Percentiles rank a stretch among this genome's conserved stretches.
Evolutionary conservation across 2,797 vertebrate species (phyloP).

Genomic region (Sciurus vulgaris): DNA sequence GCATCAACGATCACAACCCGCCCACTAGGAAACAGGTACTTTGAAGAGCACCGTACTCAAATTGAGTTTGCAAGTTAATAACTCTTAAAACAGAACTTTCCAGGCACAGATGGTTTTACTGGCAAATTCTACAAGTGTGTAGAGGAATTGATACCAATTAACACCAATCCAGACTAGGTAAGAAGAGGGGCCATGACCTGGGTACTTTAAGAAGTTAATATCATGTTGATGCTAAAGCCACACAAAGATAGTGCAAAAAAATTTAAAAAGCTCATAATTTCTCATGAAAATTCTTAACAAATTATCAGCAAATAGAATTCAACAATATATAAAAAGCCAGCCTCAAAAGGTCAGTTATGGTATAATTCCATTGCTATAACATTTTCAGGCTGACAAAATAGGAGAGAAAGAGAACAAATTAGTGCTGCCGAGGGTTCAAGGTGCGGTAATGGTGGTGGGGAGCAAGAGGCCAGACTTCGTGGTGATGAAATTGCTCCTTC

Average conservation of each 20-base stretch:
- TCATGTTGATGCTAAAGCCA: not conserved
- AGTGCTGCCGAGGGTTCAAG: not conserved
- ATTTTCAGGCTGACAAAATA: slow-evolving; percentile 43
- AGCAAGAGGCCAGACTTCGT: not conserved
- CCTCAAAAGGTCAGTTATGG: slow-evolving; percentile 24
- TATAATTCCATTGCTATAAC: not conserved
- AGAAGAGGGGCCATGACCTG: not conserved
- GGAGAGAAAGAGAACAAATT: not conserved
- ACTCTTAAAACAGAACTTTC: not conserved
- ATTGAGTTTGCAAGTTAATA: not conserved
- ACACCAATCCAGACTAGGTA: not conserved
- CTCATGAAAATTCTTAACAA: slow-evolving; percentile 45
- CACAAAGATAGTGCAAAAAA: not conserved
- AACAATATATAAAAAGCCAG: slow-evolving; percentile 10
- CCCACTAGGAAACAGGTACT: not conserved
- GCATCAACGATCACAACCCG: not conserved
- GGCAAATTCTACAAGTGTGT: not conserved
- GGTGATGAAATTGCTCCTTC: not conserved
- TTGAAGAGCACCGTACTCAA: not conserved
- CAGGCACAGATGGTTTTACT: not conserved
- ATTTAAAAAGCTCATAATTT: not conserved
- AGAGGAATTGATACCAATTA: not conserved
- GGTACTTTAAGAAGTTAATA: not conserved
- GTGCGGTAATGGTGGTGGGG: not conserved
- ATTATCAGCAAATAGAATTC: slow-evolving; percentile 47